phyloP scores from a whole-genome alignment of 2,113 vertebrate species.

The Nipponia nippon region DNA sequence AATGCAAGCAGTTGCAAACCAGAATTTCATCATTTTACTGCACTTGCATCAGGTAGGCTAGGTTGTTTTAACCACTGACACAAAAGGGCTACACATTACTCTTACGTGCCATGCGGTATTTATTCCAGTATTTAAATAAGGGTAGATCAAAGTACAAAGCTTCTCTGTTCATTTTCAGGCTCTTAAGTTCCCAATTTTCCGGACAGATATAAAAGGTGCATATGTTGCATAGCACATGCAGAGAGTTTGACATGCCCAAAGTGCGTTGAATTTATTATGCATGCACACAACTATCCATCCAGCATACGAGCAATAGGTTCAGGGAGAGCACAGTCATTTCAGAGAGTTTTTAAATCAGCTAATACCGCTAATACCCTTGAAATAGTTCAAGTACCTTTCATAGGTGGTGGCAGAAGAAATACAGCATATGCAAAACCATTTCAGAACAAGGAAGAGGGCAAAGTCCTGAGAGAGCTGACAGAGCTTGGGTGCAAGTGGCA shows the following conservation, averaged over 20 bases:
- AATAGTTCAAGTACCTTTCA: neutral
- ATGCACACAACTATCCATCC: neutral
- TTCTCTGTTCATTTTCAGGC: neutral
- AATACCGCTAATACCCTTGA: neutral
- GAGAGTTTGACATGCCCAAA: neutral
- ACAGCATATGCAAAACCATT: neutral
- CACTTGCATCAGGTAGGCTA: neutral
- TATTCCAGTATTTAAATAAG: neutral
- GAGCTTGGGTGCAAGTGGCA: neutral
- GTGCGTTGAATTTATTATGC: neutral
- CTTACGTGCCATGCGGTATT: fast-evolving
- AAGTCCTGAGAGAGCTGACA: neutral
- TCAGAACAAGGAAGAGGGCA: neutral
- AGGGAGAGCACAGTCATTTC: neutral
- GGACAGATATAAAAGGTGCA: neutral
- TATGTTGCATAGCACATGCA: neutral
- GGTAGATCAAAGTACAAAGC: neutral
- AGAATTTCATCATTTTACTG: neutral
- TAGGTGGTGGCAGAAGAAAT: neutral
- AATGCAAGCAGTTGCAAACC: neutral
- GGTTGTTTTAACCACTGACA: neutral
- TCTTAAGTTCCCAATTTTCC: neutral
- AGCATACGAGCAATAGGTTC: neutral
- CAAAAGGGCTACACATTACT: neutral
- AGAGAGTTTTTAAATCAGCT: neutral